phyloP scores from a whole-genome alignment of 2,113 vertebrate species.

The Prochilodus magdalenae region DNA sequence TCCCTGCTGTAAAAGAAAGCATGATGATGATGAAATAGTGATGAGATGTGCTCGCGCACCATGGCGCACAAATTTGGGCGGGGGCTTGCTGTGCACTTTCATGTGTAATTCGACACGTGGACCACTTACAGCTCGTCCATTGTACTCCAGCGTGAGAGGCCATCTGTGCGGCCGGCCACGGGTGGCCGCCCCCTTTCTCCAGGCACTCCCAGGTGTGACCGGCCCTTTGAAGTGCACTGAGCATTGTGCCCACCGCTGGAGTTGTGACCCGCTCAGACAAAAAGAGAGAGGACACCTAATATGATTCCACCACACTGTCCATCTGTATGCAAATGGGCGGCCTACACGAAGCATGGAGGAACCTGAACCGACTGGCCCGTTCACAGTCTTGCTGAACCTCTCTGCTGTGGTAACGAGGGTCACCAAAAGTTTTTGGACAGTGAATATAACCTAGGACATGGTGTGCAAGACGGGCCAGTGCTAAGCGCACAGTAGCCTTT shows the following conservation, averaged over 20 bases:
- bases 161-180: constrained; percentile 64
- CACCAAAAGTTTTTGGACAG: not conserved
- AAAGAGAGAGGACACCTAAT: constrained; percentile 47
- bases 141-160: constrained; percentile 61
- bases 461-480: not conserved
- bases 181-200: constrained; percentile 64
- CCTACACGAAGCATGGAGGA: constrained; percentile 33
- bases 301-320: constrained; percentile 68
- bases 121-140: constrained; percentile 57
- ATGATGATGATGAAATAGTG: constrained; percentile 41
- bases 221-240: constrained; percentile 61
- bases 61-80: constrained; percentile 23
- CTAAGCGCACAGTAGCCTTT: not conserved
- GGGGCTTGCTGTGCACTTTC: constrained; percentile 60
- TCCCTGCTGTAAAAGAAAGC: constrained; percentile 20
- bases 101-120: constrained; percentile 76
- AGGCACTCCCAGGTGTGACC: constrained; percentile 73
- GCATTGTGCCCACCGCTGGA: constrained; percentile 63
- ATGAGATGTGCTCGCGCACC: constrained; percentile 35
- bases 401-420: constrained; percentile 31
- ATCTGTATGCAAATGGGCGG: constrained; percentile 70
- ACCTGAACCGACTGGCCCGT: constrained; percentile 51
- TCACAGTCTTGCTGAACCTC: constrained; percentile 29
- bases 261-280: constrained; percentile 53
- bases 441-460: not conserved